These are phyloP conservation scores for Pachypeltis micranthus DNA, from an alignment of 1,140 invertebrate genomes.

Conservation along the genomic window DNA sequence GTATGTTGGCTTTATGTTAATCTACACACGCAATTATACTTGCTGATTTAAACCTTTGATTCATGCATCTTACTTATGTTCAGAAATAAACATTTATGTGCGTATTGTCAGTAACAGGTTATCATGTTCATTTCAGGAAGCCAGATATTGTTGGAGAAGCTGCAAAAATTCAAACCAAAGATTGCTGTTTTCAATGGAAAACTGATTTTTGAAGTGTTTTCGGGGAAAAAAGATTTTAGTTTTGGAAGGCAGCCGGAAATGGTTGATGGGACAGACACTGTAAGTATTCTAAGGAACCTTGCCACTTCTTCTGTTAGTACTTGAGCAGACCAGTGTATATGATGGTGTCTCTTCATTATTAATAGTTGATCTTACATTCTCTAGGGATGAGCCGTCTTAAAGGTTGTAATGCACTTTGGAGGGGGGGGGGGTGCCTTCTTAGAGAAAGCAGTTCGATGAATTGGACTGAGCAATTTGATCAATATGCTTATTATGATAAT, in stretches of 20 bases:
- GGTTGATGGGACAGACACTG: slow-evolving; percentile 85
- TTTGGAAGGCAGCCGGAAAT: slow-evolving; percentile 90
- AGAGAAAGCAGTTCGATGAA: no score
- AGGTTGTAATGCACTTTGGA: no score
- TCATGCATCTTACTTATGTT: neutral
- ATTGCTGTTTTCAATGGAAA: slow-evolving; percentile 98
- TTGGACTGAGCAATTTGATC: no score
- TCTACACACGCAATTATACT: no score
- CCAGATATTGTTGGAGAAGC: slow-evolving; percentile 78
- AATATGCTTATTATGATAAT: no score
- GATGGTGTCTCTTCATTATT: neutral
- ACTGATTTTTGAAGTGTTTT: slow-evolving; percentile 94
- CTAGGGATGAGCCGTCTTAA: no score
- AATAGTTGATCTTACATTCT: no score
- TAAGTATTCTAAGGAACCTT: slow-evolving; percentile 42
- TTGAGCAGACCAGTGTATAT: neutral
- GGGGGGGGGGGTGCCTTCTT: no score
- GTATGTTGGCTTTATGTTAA: no score
- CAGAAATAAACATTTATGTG: no score
- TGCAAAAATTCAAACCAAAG: slow-evolving; percentile 85
- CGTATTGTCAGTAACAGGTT: no score
- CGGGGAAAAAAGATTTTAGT: slow-evolving; percentile 92
- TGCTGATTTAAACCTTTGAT: no score
- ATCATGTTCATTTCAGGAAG: slow-evolving; percentile 58
- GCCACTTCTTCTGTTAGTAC: neutral